Evolutionary conservation across 1,140 invertebrate genomes (phyloP).

Genomic region (Drosophila kikkawai): DNA sequence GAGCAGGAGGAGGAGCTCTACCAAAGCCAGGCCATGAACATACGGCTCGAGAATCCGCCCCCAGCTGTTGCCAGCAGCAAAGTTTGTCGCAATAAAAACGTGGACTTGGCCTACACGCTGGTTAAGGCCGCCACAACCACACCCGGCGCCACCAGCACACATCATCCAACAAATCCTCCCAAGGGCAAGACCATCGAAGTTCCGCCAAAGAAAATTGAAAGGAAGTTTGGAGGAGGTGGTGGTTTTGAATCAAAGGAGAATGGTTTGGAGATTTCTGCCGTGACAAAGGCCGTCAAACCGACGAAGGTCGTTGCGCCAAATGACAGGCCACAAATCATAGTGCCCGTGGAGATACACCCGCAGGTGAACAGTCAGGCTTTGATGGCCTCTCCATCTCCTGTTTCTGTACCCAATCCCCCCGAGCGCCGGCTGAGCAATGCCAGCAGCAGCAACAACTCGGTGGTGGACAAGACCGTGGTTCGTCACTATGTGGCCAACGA

Average conservation of each 20-base stretch:
- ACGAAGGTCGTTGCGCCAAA: conserved; percentile 16
- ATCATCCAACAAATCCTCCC: conserved; percentile 29
- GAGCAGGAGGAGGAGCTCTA: conserved; percentile 17
- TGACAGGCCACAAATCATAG: conserved; percentile 68
- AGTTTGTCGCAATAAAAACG: conserved; percentile 85
- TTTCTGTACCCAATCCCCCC: conserved; percentile 1
- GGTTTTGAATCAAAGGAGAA: conserved; percentile 10
- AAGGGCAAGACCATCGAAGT: conserved; percentile 47
- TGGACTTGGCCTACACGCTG: conserved; percentile 84
- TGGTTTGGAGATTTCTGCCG: conserved; percentile 5
- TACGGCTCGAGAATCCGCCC: conserved; percentile 60
- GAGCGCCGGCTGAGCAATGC: conserved; percentile 67
- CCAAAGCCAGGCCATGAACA: conserved; percentile 73
- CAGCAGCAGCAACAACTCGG: conserved; percentile 61
- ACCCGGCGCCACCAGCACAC: neutral
- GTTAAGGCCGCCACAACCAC: conserved; percentile 48
- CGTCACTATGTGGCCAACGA: conserved; percentile 85
- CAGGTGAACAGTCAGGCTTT: conserved; percentile 23
- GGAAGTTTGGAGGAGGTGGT: conserved; percentile 11
- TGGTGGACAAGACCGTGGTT: conserved; percentile 76
- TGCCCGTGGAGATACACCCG: conserved; percentile 73
- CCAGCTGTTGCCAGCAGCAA: conserved; percentile 57
- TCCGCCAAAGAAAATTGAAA: conserved; percentile 66
- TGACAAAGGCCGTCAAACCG: conserved; percentile 36
- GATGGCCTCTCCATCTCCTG: neutral